A percentile compares a stretch with the other conserved stretches of the same genome.
Evolutionary conservation across 2,888 invertebrate species (phyloP).

Genomic region (Oxycera nigricornis): DNA sequence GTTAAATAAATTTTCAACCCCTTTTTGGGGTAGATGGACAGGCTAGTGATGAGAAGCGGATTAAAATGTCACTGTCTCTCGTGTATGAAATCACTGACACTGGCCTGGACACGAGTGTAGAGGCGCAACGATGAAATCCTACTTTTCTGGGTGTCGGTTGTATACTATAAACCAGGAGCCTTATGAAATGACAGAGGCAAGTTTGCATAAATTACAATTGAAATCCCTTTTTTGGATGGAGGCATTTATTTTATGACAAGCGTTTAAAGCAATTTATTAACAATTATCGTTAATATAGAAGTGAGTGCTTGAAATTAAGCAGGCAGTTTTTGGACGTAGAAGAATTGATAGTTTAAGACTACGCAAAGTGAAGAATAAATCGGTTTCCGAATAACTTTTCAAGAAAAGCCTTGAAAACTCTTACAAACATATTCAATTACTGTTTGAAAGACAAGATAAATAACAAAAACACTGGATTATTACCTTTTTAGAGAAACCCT

Average conservation of each 20-base stretch:
- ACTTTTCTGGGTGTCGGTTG: background rate
- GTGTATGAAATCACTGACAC: conserved; percentile 37
- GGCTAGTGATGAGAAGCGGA: conserved; percentile 37
- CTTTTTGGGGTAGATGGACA: background rate
- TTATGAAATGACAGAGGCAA: background rate
- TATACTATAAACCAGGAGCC: background rate
- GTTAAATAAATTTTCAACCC: conserved; percentile 42
- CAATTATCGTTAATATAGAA: no score
- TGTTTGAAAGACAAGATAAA: no score
- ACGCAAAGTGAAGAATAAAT: no score
- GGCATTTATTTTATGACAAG: background rate
- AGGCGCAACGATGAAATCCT: background rate
- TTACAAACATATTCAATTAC: no score
- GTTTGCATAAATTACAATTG: background rate
- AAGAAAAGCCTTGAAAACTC: no score
- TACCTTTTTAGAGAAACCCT: no score
- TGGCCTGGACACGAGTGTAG: background rate
- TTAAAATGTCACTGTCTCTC: conserved; percentile 35
- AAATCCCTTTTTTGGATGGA: background rate
- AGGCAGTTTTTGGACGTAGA: no score
- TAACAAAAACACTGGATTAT: no score
- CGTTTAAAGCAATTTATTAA: background rate
- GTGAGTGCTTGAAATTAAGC: no score
- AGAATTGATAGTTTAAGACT: no score
- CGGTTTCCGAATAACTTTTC: no score